Evolutionary conservation across 1,140 invertebrate genomes (phyloP).

Genomic region (Drosophila sucinea): DNA sequence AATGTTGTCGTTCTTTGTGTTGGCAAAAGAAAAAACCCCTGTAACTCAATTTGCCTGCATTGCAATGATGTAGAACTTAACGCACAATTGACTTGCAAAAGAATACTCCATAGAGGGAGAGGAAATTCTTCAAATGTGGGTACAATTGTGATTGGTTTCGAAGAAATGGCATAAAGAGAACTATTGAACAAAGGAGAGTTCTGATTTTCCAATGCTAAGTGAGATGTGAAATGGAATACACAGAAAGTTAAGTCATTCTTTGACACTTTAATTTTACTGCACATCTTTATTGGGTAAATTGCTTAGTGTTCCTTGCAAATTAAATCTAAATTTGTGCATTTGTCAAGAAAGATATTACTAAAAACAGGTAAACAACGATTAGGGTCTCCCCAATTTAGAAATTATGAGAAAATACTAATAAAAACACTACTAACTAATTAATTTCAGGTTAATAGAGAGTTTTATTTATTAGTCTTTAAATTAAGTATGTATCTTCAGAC

Average conservation of each 20-base stretch:
- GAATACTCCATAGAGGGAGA: neutral
- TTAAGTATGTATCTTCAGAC: no score
- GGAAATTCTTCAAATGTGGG: neutral
- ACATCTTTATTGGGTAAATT: neutral
- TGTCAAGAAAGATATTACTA: no score
- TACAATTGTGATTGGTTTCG: slow-evolving; percentile 21
- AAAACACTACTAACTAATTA: no score
- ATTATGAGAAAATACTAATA: no score
- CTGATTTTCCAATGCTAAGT: neutral
- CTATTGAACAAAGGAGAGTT: neutral
- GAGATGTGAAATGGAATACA: neutral
- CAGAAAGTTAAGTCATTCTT: neutral
- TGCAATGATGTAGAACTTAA: slow-evolving; percentile 30
- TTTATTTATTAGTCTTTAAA: no score
- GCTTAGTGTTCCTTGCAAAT: no score
- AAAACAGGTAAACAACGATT: no score
- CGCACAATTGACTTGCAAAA: slow-evolving; percentile 31
- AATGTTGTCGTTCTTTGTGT: slow-evolving; percentile 11
- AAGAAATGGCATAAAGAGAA: neutral
- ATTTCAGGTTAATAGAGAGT: no score
- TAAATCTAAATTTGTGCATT: no score
- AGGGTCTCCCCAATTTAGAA: no score
- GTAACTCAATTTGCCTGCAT: slow-evolving; percentile 28
- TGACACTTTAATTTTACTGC: neutral
- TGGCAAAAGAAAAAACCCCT: slow-evolving; percentile 11